Evolutionary conservation across 2,888 invertebrate genomes (phyloP).

Genomic region (Protodeltote pygarga): DNA sequence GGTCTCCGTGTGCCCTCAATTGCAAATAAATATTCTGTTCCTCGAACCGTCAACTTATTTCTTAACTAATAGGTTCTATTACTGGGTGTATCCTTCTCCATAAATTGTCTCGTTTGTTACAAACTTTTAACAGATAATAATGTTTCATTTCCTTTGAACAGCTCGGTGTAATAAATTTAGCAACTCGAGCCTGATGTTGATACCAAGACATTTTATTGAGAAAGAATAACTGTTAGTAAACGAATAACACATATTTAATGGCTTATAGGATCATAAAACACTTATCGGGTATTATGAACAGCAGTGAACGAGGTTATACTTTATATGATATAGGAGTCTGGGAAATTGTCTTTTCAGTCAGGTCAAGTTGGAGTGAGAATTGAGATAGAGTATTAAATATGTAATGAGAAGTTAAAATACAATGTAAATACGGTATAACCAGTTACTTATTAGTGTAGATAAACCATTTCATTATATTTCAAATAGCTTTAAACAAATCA

Average conservation of each 20-base stretch:
- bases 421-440: too few species aligned
- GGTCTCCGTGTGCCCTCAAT: conserved; percentile 33
- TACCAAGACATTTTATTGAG: conserved; percentile 42
- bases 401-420: too few species aligned
- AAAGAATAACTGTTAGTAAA: conserved; percentile 52
- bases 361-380: too few species aligned
- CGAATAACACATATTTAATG: conserved; percentile 44
- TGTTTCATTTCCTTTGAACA: conserved; percentile 51
- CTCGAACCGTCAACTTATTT: conserved; percentile 13
- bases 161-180: conserved; percentile 33
- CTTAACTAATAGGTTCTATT: conserved; percentile 21
- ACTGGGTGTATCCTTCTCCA: conserved; percentile 32
- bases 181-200: conserved; percentile 42
- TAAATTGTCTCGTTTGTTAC: conserved; percentile 50
- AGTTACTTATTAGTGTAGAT: too few species aligned
- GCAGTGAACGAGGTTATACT: conserved; percentile 1
- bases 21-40: conserved; percentile 30
- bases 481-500: too few species aligned
- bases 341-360: too few species aligned
- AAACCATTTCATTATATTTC: too few species aligned
- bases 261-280: conserved; percentile 19
- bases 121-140: conserved; percentile 51
- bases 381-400: too few species aligned
- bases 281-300: conserved; percentile 2
- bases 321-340: too few species aligned